These are phyloP conservation scores for Entomyzon cyanotis DNA, from an alignment of 2,113 vertebrate species.

Conservation along the genomic window DNA sequence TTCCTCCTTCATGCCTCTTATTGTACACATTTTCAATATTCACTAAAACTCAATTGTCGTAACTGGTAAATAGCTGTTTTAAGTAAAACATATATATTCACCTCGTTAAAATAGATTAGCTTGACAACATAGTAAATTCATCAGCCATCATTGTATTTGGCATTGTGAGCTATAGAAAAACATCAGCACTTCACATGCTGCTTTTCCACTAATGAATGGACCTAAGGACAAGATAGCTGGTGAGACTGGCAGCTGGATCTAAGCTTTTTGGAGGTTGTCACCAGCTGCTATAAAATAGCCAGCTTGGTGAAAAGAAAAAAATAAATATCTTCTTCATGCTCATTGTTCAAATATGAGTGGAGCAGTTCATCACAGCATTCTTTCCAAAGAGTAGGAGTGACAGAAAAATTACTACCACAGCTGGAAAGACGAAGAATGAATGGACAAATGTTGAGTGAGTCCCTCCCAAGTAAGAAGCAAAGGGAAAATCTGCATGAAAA, in stretches of 20 bases:
- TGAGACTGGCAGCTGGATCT: constrained; percentile 25
- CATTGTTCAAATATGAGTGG: neutral
- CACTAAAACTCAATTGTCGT: neutral
- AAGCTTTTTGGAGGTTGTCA: neutral
- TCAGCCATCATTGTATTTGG: neutral
- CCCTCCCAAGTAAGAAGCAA: neutral
- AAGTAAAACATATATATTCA: neutral
- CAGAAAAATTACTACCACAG: neutral
- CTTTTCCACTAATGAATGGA: constrained; percentile 37
- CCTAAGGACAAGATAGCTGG: neutral
- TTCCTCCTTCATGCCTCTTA: neutral
- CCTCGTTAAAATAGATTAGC: neutral
- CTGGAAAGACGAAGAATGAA: neutral
- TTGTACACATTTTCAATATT: neutral
- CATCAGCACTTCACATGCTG: constrained; percentile 3
- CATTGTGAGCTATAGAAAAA: constrained; percentile 25
- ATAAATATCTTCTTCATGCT: neutral
- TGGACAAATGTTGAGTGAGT: neutral
- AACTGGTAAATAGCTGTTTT: neutral
- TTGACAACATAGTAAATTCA: neutral
- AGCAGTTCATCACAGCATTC: neutral
- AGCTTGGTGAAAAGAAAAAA: neutral
- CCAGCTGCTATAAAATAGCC: constrained; percentile 11
- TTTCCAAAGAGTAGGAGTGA: constrained; percentile 26
- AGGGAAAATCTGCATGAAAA: neutral